A percentile compares a stretch with the other conserved stretches of the same genome.
phyloP scores from a whole-genome alignment of 2,888 invertebrate species.

The Drosophila merina region DNA sequence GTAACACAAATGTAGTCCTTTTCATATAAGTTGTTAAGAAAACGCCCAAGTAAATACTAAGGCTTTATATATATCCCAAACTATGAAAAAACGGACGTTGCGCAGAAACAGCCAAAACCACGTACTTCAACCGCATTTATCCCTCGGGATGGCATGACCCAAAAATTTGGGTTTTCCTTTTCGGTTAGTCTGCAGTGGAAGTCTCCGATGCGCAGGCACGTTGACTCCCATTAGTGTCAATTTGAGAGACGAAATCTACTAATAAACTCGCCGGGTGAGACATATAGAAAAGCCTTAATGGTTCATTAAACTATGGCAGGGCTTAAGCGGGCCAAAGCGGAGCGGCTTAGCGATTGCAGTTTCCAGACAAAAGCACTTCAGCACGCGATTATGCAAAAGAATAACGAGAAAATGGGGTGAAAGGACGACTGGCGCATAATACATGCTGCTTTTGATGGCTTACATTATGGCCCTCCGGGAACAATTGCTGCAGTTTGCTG shows the following conservation, averaged over 20 bases:
- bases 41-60: slow-evolving; percentile 14
- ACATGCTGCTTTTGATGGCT: slow-evolving; percentile 31
- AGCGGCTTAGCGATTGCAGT: slow-evolving; percentile 40
- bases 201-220: slow-evolving; percentile 48
- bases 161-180: slow-evolving; percentile 24
- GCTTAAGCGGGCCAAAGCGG: slow-evolving; percentile 28
- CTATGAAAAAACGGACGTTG: background rate
- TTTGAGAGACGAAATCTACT: slow-evolving; percentile 24
- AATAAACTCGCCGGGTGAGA: slow-evolving; percentile 43
- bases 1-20: slow-evolving; percentile 15
- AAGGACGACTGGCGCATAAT: slow-evolving; percentile 3
- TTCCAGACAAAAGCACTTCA: slow-evolving; percentile 44
- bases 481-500: slow-evolving; percentile 32
- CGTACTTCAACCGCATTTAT: slow-evolving; percentile 37
- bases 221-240: slow-evolving; percentile 52
- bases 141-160: slow-evolving; percentile 53
- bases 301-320: slow-evolving; percentile 52
- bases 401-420: slow-evolving; percentile 3
- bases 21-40: slow-evolving; percentile 16
- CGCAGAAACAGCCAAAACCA: slow-evolving; percentile 23
- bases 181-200: slow-evolving; percentile 10
- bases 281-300: slow-evolving; percentile 20
- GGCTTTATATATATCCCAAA: slow-evolving; percentile 27
- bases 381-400: slow-evolving; percentile 29
- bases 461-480: slow-evolving; percentile 39